Conservation (phyloP, 2,113 vertebrate genomes). For the Festucalex cinctus region DNA sequence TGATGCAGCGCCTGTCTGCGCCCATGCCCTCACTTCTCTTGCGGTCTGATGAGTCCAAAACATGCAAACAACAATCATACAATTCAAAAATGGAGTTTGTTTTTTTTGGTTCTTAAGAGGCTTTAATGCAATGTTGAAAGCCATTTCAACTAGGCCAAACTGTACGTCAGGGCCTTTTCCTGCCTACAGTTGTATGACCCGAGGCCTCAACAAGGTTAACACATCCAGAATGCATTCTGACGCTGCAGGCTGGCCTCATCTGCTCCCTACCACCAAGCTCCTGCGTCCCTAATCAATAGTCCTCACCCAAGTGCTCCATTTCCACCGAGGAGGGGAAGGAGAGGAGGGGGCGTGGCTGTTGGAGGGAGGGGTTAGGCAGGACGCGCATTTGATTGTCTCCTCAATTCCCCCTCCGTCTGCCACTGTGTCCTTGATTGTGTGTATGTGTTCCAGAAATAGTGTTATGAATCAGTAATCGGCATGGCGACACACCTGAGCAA, state of each 20-base stretch:
- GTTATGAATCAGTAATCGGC: slow-evolving; percentile 79
- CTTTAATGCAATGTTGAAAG: neutral
- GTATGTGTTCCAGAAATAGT: slow-evolving; percentile 54
- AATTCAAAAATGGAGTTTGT: neutral
- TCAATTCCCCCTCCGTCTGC: slow-evolving; percentile 71
- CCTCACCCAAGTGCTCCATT: slow-evolving; percentile 73
- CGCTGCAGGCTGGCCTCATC: slow-evolving; percentile 70
- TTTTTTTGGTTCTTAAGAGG: neutral
- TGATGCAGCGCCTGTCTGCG: slow-evolving; percentile 75
- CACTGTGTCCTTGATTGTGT: slow-evolving; percentile 43
- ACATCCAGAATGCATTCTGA: slow-evolving; percentile 45
- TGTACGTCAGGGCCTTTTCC: slow-evolving; percentile 10
- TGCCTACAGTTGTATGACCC: slow-evolving; percentile 21
- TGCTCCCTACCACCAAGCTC: slow-evolving; percentile 65
- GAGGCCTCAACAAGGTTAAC: slow-evolving; percentile 52
- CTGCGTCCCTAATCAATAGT: slow-evolving; percentile 76
- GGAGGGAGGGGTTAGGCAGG: slow-evolving; percentile 50
- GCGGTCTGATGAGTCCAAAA: slow-evolving; percentile 42
- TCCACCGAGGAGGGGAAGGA: slow-evolving; percentile 62
- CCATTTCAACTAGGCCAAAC: neutral
- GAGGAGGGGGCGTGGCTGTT: slow-evolving; percentile 28
- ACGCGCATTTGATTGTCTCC: slow-evolving; percentile 77
- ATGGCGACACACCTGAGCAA: slow-evolving; percentile 79
- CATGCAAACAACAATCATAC: slow-evolving; percentile 10
- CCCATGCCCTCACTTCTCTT: slow-evolving; percentile 73